Evolutionary conservation across 2,113 vertebrate species (phyloP).

Genomic region (Cyprinodon tularosa): DNA sequence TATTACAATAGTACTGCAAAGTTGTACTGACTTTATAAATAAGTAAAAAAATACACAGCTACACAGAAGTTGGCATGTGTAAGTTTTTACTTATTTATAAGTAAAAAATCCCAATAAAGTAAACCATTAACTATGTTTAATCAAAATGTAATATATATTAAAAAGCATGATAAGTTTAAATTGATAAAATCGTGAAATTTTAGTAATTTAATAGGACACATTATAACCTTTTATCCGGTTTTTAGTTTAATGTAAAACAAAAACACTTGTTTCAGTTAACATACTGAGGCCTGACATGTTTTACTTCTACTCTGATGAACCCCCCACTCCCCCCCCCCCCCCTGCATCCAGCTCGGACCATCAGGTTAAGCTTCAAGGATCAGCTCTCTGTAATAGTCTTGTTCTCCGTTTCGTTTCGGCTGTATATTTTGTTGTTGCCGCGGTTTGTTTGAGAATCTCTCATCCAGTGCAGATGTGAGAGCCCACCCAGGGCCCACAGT

Average conservation of each 20-base stretch:
- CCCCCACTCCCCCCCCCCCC: no score
- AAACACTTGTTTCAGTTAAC: not conserved
- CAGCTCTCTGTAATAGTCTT: constrained; percentile 24
- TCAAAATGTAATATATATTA: no score
- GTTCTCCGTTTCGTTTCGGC: constrained; percentile 47
- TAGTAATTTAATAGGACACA: no score
- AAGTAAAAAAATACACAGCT: no score
- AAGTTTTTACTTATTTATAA: no score
- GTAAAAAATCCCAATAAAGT: no score
- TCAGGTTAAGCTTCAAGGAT: constrained; percentile 4
- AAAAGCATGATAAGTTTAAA: no score
- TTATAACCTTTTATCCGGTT: not conserved
- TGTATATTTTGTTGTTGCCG: constrained; percentile 21
- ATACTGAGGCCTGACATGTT: not conserved
- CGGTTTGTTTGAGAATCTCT: constrained; percentile 54
- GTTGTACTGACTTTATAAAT: no score
- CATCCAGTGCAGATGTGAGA: constrained; percentile 69
- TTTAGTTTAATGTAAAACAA: not conserved
- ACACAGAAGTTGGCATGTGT: no score
- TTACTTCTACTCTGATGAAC: not conserved
- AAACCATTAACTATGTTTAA: no score
- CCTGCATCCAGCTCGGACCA: not conserved
- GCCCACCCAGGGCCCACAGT: constrained; percentile 76
- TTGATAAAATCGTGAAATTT: no score
- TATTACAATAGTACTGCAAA: no score